Evolutionary conservation across 2,113 vertebrate species (phyloP), one percentile per base, ranked within the genome.

Genomic region (Spermophilus dauricus): DNA sequence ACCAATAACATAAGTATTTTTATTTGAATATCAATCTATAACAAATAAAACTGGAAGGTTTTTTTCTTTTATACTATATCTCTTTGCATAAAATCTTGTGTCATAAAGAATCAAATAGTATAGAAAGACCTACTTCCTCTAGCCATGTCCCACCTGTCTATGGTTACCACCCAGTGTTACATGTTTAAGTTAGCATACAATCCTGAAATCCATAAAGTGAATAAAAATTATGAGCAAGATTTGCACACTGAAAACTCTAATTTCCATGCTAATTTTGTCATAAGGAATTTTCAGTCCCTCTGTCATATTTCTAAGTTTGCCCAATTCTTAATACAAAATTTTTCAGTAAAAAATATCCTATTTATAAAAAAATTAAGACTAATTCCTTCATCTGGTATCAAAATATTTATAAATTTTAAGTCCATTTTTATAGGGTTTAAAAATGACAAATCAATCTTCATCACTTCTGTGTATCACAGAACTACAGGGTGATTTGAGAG

Each of bases 21-120:
- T 61, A 28, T 85, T 89, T 86, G 80, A 65, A 34, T 92, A 86
- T 89, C 51, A 95, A 80, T 76, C 18, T 80, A 93, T 76, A 96
- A 73, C 48, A n/a, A 95, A 45, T 30, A 45, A 88, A 94, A 92
- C n/a, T 81, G n/a, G 58, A 69, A 22, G 14, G 13, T 45, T 88
- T 4, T 67, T 92, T 86, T 58, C 34, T 56, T 58, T 58, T 58
- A 8, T 53, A 63, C 72, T 42, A 30, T 6, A 73, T 82, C 84
- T 13, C 70, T 91, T 89, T 87, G n/a, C 16, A 53, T 53, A 53
- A 53, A 53, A 17, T 53, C 4, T 51, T 53, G 51, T 53, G 14
- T 53, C 14, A 53, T 53, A 53, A 53, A 51, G 48, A 51, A 53
- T 53, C 17, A 53, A 53, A 53, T 53, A 53, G 13, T 53, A 53